These are phyloP conservation scores for Coenonympha arcania DNA, from an alignment of 2,888 invertebrate genomes.

Conservation along the genomic window DNA sequence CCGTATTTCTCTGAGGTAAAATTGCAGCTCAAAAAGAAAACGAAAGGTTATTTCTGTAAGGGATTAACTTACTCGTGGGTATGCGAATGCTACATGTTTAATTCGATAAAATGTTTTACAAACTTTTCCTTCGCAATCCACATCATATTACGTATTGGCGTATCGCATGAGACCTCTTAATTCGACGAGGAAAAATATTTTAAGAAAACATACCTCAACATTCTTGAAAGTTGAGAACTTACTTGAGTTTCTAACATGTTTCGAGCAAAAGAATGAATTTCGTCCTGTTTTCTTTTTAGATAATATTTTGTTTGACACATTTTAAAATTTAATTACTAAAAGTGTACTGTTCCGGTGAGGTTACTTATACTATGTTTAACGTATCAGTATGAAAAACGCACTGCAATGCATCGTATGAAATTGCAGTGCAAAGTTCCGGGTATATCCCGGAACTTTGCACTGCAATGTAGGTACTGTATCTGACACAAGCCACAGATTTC, in stretches of 20 bases:
- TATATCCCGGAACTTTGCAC: too few species aligned
- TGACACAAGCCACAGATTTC: too few species aligned
- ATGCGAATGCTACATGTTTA: neutral
- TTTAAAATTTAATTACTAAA: too few species aligned
- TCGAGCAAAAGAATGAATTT: constrained; percentile 6
- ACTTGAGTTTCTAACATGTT: constrained; percentile 1
- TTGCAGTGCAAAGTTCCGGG: too few species aligned
- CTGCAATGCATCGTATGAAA: too few species aligned
- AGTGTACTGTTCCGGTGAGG: too few species aligned
- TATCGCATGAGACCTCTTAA: constrained; percentile 7
- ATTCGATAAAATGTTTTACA: neutral
- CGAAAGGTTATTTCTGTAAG: neutral
- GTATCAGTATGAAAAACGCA: too few species aligned
- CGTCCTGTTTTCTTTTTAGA: neutral
- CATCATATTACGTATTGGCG: neutral
- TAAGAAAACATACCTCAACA: constrained; percentile 17
- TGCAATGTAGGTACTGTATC: too few species aligned
- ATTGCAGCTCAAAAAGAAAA: too few species aligned
- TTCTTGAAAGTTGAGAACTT: constrained; percentile 17
- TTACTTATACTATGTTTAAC: too few species aligned
- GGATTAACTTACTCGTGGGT: too few species aligned
- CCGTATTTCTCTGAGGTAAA: too few species aligned
- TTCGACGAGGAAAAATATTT: constrained; percentile 20
- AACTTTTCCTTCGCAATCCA: neutral
- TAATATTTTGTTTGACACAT: neutral